Evolutionary conservation across 2,797 vertebrate genomes (phyloP).

Genomic region (Oceanodroma leucorhoa): DNA sequence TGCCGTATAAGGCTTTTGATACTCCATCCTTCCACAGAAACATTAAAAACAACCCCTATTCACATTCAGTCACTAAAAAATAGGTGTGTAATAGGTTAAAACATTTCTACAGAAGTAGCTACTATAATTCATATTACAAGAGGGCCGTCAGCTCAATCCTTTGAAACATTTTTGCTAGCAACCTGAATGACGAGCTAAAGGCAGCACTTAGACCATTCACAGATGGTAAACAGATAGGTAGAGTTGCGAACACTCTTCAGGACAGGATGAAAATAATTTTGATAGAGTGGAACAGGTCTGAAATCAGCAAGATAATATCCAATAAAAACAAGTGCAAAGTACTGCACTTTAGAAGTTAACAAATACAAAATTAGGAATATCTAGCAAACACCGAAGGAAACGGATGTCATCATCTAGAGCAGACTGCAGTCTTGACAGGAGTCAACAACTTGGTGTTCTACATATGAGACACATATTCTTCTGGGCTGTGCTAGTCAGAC

Average conservation of each 20-base stretch:
- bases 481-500: not conserved
- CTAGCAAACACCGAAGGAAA: not conserved
- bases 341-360: not conserved
- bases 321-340: not conserved
- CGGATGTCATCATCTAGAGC: not conserved
- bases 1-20: not conserved
- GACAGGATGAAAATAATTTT: not conserved
- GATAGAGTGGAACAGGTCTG: not conserved
- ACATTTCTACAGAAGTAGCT: not conserved
- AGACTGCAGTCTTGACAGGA: not conserved
- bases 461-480: not conserved
- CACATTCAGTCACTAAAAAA: not conserved
- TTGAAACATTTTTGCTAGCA: not conserved
- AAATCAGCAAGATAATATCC: not conserved
- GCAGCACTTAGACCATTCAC: not conserved
- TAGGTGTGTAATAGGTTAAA: not conserved
- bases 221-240: not conserved
- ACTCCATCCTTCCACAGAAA: not conserved
- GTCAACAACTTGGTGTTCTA: not conserved
- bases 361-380: not conserved
- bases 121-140: not conserved
- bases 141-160: not conserved
- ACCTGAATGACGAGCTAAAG: not conserved
- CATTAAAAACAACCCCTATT: not conserved
- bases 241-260: not conserved